Conservation (phyloP, 1,140 invertebrate genomes). For the Choristoneura fumiferana region DNA sequence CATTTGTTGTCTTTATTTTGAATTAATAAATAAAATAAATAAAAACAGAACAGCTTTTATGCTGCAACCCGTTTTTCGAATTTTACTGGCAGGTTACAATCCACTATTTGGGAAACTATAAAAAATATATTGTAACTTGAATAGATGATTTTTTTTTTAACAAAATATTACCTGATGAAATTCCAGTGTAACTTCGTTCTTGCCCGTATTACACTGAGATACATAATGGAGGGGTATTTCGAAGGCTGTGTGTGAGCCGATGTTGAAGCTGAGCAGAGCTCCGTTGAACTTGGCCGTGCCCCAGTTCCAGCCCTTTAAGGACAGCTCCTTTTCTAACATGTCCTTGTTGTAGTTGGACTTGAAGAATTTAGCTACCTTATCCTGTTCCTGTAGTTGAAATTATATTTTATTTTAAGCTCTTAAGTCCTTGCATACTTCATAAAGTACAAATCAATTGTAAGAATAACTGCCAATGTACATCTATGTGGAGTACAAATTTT, state of each 20-base stretch:
- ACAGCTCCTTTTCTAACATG: conserved; percentile 94
- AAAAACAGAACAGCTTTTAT: no score
- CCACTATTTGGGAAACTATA: no score
- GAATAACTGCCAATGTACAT: no score
- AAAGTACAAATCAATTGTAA: no score
- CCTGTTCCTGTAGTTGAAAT: conserved; percentile 81
- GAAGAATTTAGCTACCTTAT: conserved; percentile 93
- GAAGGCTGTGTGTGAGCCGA: conserved; percentile 94
- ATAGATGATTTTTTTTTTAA: no score
- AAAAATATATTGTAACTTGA: no score
- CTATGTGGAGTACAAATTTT: no score
- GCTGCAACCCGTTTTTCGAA: no score
- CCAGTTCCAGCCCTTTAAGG: conserved; percentile 99
- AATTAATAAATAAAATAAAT: no score
- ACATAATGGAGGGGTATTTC: conserved; percentile 98
- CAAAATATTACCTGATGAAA: conserved; percentile 97
- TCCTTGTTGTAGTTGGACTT: conserved; percentile 90
- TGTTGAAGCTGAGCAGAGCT: conserved; percentile 94
- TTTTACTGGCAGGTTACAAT: no score
- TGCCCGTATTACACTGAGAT: conserved; percentile 97
- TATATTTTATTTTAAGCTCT: no score
- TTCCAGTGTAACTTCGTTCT: conserved; percentile 99
- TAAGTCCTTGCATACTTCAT: conserved; percentile 8
- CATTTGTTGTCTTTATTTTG: no score
- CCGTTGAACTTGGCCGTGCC: conserved; percentile 97